phyloP scores from a whole-genome alignment of 1,140 invertebrate species.

The Brachionus koreanus region DNA sequence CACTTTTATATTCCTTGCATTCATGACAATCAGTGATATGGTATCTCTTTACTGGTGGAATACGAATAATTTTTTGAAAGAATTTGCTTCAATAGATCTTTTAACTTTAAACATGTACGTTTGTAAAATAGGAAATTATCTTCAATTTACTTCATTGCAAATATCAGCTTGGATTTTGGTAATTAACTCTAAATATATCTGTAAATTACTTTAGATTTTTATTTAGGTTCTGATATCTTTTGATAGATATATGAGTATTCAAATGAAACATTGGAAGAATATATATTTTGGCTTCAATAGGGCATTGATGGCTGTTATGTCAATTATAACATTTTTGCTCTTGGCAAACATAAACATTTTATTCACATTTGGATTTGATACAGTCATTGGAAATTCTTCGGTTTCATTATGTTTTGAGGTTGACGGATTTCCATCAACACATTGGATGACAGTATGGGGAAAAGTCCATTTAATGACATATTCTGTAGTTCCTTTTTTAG shows the following conservation, averaged over 20 bases:
- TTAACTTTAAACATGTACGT: neutral
- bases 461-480: slow-evolving; percentile 9
- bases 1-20: slow-evolving; percentile 30
- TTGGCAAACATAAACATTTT: neutral
- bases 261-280: slow-evolving; percentile 35
- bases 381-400: neutral
- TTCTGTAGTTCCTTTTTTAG: slow-evolving; percentile 4
- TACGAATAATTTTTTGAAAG: slow-evolving; percentile 23
- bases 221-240: slow-evolving; percentile 6
- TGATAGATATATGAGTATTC: slow-evolving; percentile 20
- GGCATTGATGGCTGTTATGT: neutral
- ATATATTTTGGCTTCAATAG: neutral
- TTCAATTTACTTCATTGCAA: slow-evolving; percentile 34
- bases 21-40: slow-evolving; percentile 15
- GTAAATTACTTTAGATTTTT: too few relatives aligned
- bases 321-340: neutral
- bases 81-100: neutral
- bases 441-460: slow-evolving; percentile 34
- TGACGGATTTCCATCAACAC: neutral
- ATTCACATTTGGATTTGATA: slow-evolving; percentile 9
- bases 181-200: too few relatives aligned
- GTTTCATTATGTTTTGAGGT: slow-evolving; percentile 8
- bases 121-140: slow-evolving; percentile 18
- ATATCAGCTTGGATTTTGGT: slow-evolving; percentile 43
- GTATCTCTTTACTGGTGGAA: slow-evolving; percentile 38